Base-by-base conservation (phyloP, 2,113 vertebrate genomes). In the Callipepla californica region DNA sequence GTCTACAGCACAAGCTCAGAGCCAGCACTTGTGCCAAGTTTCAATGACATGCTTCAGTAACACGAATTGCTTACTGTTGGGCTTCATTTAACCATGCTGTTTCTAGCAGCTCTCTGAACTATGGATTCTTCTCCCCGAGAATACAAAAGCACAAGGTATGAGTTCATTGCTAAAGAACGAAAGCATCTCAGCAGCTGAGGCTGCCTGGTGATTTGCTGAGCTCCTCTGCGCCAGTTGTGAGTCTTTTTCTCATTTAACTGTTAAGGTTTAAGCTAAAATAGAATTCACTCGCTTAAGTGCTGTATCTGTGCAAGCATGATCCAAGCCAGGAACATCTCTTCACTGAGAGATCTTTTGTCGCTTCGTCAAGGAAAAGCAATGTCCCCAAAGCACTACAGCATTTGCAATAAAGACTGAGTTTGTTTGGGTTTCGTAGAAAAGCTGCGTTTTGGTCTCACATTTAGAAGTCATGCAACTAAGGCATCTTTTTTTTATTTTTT, bases 101-200 rank as follows among this genome's bases (percentile, higher is more conserved):
- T 89, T 65, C 77, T 96, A 87, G 69, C 80, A 77, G 59, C 47
- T 80, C 63, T 94, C 72, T 80, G 85, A 94, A 81, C 87, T 97
- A 94, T 3, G 81, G 88, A 62, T 95, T 94, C 89, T 83, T 93
- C 93, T 94, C 57, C 86, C 89, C 69, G 3, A 86, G 57, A 92
- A 93, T 55, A 95, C 84, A 94, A 91, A 95, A 95, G 50, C 75
- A 80, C 82, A 96, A 93, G 93, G 95, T 94, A 96, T 96, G 92
- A 91, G 90, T 96, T 97, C 91, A 93, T 32, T 94, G 89, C 94
- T 93, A 92, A 96, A 95, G 95, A 94, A 97, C 16, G 72, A 96
- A 94, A 96, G 74, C 80, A 70, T 82, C 89, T 95, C 91, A 47
- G 85, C 92, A 88, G 94, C 92, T 36, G 72, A 94, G 80, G 83